Conservation (phyloP, 2,888 invertebrate species). For the Drosophila putrida region DNA sequence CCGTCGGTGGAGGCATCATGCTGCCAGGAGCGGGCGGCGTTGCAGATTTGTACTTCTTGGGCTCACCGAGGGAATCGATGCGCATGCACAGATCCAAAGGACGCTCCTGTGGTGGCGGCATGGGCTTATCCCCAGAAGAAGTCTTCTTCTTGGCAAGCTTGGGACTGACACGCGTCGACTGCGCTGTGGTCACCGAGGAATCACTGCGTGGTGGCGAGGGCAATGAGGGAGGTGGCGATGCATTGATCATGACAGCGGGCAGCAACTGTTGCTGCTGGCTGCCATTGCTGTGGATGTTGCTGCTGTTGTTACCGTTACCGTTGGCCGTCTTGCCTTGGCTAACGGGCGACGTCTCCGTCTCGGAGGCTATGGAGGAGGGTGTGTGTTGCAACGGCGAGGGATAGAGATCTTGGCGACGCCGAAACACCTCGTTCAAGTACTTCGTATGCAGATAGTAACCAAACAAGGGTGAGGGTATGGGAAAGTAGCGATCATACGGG, state of each 20-base stretch:
- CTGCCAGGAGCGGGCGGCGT: conserved; percentile 67
- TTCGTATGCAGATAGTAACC: conserved; percentile 88
- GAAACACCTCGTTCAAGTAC: conserved; percentile 88
- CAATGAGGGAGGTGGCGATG: conserved; percentile 75
- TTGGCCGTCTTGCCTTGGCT: conserved; percentile 53
- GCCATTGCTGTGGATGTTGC: conserved; percentile 18
- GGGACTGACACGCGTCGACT: conserved; percentile 57
- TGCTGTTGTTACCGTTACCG: conserved; percentile 4
- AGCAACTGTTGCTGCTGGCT: conserved; percentile 44
- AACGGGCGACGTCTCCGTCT: conserved; percentile 80
- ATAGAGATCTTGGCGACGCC: conserved; percentile 88
- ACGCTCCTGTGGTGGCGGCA: conserved; percentile 90
- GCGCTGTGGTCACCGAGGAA: conserved; percentile 71
- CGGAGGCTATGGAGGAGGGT: conserved; percentile 83
- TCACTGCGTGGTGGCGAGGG: conserved; percentile 83
- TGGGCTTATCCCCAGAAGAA: conserved; percentile 63
- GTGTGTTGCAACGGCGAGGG: conserved; percentile 83
- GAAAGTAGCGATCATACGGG: conserved; percentile 85
- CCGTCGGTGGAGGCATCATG: conserved; percentile 82
- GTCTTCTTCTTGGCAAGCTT: conserved; percentile 70
- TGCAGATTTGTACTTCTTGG: conserved; percentile 78
- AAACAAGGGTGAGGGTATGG: conserved; percentile 86
- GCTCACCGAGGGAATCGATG: conserved; percentile 86
- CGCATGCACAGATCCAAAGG: conserved; percentile 94
- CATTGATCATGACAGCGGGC: conserved; percentile 60